Evolutionary conservation across 2,888 invertebrate species (phyloP).

Genomic region (Lomographa bimaculata): DNA sequence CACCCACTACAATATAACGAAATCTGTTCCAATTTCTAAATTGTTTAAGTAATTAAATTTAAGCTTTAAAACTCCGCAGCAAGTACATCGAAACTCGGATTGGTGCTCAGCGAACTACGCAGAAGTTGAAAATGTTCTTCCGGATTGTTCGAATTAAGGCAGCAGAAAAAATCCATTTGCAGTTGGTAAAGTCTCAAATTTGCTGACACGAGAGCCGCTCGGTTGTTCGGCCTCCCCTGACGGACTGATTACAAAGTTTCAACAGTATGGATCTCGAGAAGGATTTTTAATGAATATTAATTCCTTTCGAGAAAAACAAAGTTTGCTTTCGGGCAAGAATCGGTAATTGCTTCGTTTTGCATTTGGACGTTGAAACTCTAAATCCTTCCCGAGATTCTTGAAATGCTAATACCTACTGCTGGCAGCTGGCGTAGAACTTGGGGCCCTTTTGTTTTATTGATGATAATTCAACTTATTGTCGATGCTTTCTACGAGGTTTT

Average conservation of each 20-base stretch:
- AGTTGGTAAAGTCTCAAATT: slow-evolving; percentile 66
- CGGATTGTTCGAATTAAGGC: slow-evolving; percentile 57
- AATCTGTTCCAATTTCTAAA: slow-evolving; percentile 44
- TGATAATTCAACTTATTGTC: slow-evolving; percentile 36
- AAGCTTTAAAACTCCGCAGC: slow-evolving; percentile 24
- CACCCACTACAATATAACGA: slow-evolving; percentile 46
- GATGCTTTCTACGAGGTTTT: slow-evolving; percentile 23
- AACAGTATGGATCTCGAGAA: slow-evolving; percentile 70
- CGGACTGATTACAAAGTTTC: slow-evolving; percentile 79
- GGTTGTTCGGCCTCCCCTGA: slow-evolving; percentile 41
- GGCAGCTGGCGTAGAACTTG: slow-evolving; percentile 23
- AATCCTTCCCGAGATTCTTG: slow-evolving; percentile 55
- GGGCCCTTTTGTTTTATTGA: slow-evolving; percentile 30
- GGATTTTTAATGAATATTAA: slow-evolving; percentile 83
- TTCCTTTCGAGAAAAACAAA: slow-evolving; percentile 77
- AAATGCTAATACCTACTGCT: slow-evolving; percentile 50
- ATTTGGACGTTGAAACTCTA: slow-evolving; percentile 56
- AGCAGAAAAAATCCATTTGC: slow-evolving; percentile 66
- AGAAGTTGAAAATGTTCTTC: slow-evolving; percentile 40
- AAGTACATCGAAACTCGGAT: slow-evolving; percentile 35
- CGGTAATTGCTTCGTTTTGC: slow-evolving; percentile 74
- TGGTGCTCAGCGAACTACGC: slow-evolving; percentile 40
- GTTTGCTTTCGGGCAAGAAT: slow-evolving; percentile 68
- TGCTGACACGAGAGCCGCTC: slow-evolving; percentile 56
- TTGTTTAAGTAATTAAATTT: slow-evolving; percentile 52